Percentiles rank a stretch among this genome's conserved stretches.
These are phyloP conservation scores for Psittacula derbiana DNA, from an alignment of 2,797 vertebrate genomes.

Conservation along the genomic window DNA sequence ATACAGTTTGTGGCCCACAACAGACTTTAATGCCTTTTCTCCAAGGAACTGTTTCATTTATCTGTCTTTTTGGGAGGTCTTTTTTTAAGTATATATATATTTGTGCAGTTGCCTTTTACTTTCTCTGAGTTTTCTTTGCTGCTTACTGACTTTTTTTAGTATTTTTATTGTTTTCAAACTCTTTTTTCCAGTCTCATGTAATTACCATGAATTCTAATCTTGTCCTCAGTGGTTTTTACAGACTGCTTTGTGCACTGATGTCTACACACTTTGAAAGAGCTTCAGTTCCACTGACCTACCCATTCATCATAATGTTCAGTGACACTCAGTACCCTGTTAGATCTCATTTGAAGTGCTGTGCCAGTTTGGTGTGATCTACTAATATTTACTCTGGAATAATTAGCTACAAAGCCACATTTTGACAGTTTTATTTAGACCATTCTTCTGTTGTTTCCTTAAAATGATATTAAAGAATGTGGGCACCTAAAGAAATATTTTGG, in stretches of 20 bases:
- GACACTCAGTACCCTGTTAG: not conserved
- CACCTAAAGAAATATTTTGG: not conserved
- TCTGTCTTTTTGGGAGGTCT: not conserved
- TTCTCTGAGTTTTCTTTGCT: not conserved
- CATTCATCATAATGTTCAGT: not conserved
- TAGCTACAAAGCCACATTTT: not conserved
- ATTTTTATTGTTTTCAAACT: not conserved
- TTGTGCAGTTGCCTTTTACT: not conserved
- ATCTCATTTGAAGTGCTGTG: not conserved
- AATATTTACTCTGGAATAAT: not conserved
- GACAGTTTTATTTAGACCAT: not conserved
- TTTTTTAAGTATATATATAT: not conserved
- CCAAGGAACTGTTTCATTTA: not conserved
- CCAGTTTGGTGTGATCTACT: not conserved
- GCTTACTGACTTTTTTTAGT: not conserved
- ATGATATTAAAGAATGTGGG: fast-evolving
- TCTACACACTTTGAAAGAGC: not conserved
- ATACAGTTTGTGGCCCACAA: not conserved
- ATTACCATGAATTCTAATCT: not conserved
- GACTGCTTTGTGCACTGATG: not conserved
- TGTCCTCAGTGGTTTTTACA: not conserved
- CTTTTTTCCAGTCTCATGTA: not conserved
- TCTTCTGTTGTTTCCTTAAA: not conserved
- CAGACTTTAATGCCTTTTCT: not conserved
- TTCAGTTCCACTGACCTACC: not conserved